Evolutionary conservation across 2,888 invertebrate genomes (phyloP), one percentile per base, ranked within the genome.

Genomic region (Desoria tigrina): DNA sequence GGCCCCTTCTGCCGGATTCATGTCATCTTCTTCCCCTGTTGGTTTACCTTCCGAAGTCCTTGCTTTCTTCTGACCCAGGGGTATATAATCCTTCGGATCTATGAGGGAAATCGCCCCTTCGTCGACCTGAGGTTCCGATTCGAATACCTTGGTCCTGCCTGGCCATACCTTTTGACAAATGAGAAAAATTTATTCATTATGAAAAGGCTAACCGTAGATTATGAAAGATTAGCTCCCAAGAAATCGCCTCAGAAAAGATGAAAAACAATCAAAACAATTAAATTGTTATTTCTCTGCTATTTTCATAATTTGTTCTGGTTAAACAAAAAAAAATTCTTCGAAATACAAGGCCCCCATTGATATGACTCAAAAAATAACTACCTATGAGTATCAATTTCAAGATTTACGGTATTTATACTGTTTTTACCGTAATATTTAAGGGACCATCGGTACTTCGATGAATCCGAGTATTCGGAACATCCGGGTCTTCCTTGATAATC

Each of bases 361-460:
- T n/a, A n/a, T n/a, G n/a, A n/a, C n/a, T n/a, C n/a, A n/a, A n/a
- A n/a, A n/a, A 7, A 4, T 7, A 53, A 16, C 21, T 9, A 7
- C 7, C 32, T 16, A 16, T 49, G 45, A 6, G 37, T 37, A 32
- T 45, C 18, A 16, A 37, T 57, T 42, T 42, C 28, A n/a, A 39
- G 16, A 11, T 16, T 39, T n/a, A n/a, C n/a, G n/a, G n/a, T 49
- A 49, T n/a, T 7, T n/a, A 49, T 16, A 49, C 9, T 49, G 49
- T 7, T 7, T 18, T 59, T 65, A 70, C 70, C 2, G 73, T 73
- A 18, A 69, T 57, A 53, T 73, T 73, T 3, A 68, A 49, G 16
- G 27, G n/a, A 1, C 62, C 56, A 51, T 69, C 65, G 1, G 71
- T 59, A 16, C 68, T 67, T 2, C 71, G 42, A 59, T 71, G 69